Evolutionary conservation across 2,113 vertebrate genomes (phyloP).

Genomic region (Poeciliopsis turrubarensis): DNA sequence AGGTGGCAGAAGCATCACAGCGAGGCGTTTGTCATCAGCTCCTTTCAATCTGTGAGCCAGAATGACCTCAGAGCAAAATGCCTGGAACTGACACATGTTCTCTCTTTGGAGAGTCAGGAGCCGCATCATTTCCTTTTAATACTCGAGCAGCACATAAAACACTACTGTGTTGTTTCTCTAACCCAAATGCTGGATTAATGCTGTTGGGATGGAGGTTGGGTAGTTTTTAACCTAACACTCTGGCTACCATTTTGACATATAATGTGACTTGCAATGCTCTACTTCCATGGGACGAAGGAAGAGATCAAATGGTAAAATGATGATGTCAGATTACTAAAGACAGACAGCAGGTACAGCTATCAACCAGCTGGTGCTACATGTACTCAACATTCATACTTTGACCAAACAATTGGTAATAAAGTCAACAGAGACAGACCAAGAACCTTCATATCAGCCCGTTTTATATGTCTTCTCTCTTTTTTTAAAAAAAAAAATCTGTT

Average conservation of each 20-base stretch:
- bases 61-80: constrained; percentile 52
- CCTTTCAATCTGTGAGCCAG: constrained; percentile 46
- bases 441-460: no score
- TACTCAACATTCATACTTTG: no score
- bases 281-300: not conserved
- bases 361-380: no score
- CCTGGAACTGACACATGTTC: constrained; percentile 55
- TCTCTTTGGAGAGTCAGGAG: constrained; percentile 25
- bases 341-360: not conserved
- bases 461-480: no score
- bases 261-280: not conserved
- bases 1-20: constrained; percentile 50
- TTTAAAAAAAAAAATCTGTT: no score
- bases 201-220: not conserved
- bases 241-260: not conserved
- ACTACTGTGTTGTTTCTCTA: not conserved
- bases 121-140: constrained; percentile 28
- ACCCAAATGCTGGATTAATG: not conserved
- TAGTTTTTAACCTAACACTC: not conserved
- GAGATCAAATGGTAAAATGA: not conserved
- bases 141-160: not conserved
- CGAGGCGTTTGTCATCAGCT: constrained; percentile 50
- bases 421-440: no score
- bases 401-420: no score
- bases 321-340: not conserved